Evolutionary conservation across 2,888 invertebrate genomes (phyloP).

Genomic region (Pristionchus entomophagus): DNA sequence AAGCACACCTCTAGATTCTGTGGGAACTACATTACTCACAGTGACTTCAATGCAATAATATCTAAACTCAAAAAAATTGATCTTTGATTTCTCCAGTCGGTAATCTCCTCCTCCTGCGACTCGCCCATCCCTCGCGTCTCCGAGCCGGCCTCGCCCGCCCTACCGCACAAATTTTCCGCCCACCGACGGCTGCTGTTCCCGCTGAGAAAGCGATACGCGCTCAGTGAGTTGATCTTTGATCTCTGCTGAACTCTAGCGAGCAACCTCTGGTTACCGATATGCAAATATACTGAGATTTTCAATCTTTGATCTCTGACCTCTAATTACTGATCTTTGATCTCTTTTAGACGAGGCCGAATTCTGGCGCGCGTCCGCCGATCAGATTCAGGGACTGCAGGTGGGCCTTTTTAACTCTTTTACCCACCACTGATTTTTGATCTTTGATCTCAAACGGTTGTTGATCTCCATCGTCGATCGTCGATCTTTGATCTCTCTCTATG

Average conservation of each 20-base stretch:
- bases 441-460: too few relatives aligned
- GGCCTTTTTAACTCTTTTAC: neutral
- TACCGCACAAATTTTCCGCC: constrained; percentile 70
- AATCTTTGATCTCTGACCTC: neutral
- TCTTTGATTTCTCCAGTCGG: constrained; percentile 36
- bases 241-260: neutral
- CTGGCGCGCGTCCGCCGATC: constrained; percentile 70
- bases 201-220: constrained; percentile 65
- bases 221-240: constrained; percentile 48
- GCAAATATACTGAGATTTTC: too few relatives aligned
- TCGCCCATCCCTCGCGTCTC: constrained; percentile 72
- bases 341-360: constrained; percentile 72
- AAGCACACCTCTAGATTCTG: too few relatives aligned
- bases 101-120: constrained; percentile 64
- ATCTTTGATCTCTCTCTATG: too few relatives aligned
- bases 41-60: too few relatives aligned
- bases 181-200: constrained; percentile 72
- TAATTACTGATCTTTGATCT: neutral
- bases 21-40: too few relatives aligned
- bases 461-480: too few relatives aligned
- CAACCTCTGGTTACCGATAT: too few relatives aligned
- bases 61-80: too few relatives aligned
- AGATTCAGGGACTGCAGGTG: constrained; percentile 50
- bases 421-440: too few relatives aligned
- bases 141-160: constrained; percentile 73